Conservation (phyloP, 2,888 invertebrate genomes). For the Harpagoxenus sublaevis region DNA sequence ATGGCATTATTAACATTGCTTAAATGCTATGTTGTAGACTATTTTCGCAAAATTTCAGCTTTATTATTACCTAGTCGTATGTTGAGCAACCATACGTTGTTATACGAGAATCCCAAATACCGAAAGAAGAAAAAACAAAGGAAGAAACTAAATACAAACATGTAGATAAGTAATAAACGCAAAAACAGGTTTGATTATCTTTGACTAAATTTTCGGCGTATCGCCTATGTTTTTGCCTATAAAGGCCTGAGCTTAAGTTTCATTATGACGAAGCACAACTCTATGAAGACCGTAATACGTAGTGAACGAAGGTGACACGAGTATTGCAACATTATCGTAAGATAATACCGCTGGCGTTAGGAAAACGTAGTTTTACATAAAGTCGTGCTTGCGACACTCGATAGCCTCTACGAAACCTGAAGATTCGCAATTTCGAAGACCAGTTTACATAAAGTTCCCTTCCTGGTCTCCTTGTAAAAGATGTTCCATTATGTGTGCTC, state of each 20-base stretch:
- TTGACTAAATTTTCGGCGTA: constrained; percentile 72
- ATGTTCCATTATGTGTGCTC: background rate
- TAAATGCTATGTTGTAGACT: constrained; percentile 50
- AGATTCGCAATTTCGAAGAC: constrained; percentile 67
- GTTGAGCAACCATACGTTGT: constrained; percentile 53
- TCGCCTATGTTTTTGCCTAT: constrained; percentile 62
- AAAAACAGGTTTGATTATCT: constrained; percentile 71
- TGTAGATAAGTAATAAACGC: constrained; percentile 59
- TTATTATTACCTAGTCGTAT: constrained; percentile 51
- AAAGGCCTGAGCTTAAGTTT: constrained; percentile 72
- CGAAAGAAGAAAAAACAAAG: constrained; percentile 56
- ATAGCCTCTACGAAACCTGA: constrained; percentile 72
- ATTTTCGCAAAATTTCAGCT: constrained; percentile 57
- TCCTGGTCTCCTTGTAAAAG: background rate
- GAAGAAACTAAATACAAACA: constrained; percentile 49
- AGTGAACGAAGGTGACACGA: constrained; percentile 38
- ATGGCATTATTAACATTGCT: constrained; percentile 43
- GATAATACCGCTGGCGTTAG: background rate
- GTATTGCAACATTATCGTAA: constrained; percentile 50
- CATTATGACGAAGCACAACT: constrained; percentile 71
- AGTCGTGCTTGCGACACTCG: constrained; percentile 72
- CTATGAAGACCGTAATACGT: constrained; percentile 56
- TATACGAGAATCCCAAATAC: constrained; percentile 68
- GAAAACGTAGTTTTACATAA: constrained; percentile 42
- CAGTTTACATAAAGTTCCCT: constrained; percentile 58